Base-by-base conservation (phyloP, 2,797 vertebrate species). In the Eurystomus glaucurus region DNA sequence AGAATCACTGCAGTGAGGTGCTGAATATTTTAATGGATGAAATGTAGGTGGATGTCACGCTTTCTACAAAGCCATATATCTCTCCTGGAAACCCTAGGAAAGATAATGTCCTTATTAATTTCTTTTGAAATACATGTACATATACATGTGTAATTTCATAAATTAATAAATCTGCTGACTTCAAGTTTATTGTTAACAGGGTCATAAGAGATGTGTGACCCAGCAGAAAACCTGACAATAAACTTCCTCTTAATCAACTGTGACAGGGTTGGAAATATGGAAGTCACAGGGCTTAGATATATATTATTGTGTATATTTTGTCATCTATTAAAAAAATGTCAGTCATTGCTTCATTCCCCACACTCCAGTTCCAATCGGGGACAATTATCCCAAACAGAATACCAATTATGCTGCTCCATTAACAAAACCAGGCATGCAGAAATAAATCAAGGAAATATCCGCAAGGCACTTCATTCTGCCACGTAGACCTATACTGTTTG, bases 351-450 rank as follows among this genome's bases (percentile, higher is more conserved):
- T 71, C n/a, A 55, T 45, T 58, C 15, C 62, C 18, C 9, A 9
- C 39, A 72, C 10, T 83, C 8, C 45, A 52, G 9, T 60, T 90
- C 31, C 39, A 82, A 2, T 3, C 8, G 8, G 50, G 19, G 7
- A 79, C 9, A 68, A 55, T 33, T 57, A 64, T 25, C 19, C 22
- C 21, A 61, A 82, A 64, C 1, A 85, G 9, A 90, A 64, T 19
- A 66, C 6, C 0, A 0, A 37, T n/a, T 64, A 45, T 64, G 7
- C 37, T 65, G 9, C 45, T 46, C 45, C 45, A 46, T 69, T 52
- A 89, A 48, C 28, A 80, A 76, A 94, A 52, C 1, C 16, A 61
- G n/a, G 16, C 26, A 60, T 26, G 14, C 45, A 43, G 41, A 43
- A 43, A 43, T 43, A 43, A 43, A 43, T 14, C 41, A 43, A 43